These are phyloP conservation scores for Cheilinus undulatus DNA, from an alignment of 2,113 vertebrate species.

Conservation along the genomic window DNA sequence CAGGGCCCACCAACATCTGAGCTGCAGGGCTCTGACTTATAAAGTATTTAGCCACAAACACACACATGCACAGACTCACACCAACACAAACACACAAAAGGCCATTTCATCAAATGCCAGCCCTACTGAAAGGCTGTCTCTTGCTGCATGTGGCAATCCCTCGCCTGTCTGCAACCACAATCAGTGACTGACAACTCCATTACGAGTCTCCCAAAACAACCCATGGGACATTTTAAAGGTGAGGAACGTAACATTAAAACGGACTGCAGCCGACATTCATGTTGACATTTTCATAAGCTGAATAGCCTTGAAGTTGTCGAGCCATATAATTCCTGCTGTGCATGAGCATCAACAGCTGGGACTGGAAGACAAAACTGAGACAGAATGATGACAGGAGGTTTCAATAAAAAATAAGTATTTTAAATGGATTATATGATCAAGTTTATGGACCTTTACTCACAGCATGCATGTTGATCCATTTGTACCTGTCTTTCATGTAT, in stretches of 20 bases:
- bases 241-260: constrained; percentile 57
- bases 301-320: constrained; percentile 26
- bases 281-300: constrained; percentile 45
- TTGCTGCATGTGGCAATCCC: constrained; percentile 51
- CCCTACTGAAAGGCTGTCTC: constrained; percentile 56
- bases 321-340: constrained; percentile 16
- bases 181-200: constrained; percentile 71
- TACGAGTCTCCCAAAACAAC: constrained; percentile 44
- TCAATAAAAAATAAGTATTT: constrained; percentile 41
- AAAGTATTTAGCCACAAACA: constrained; percentile 57
- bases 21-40: constrained; percentile 56
- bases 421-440: constrained; percentile 9
- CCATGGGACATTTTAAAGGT: constrained; percentile 46
- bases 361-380: constrained; percentile 29
- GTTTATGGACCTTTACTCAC: constrained; percentile 36
- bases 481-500: constrained; percentile 8
- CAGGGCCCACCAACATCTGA: constrained; percentile 29
- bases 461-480: constrained; percentile 21
- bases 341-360: constrained; percentile 26
- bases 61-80: constrained; percentile 22
- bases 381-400: constrained; percentile 6
- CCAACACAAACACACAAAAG: constrained; percentile 54
- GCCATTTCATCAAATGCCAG: constrained; percentile 72
- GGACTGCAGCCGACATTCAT: constrained; percentile 47
- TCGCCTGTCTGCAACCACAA: constrained; percentile 47